phyloP scores from a whole-genome alignment of 30 jellyfish, hydroid and myxozoan species.

The Aurelia sp. region DNA sequence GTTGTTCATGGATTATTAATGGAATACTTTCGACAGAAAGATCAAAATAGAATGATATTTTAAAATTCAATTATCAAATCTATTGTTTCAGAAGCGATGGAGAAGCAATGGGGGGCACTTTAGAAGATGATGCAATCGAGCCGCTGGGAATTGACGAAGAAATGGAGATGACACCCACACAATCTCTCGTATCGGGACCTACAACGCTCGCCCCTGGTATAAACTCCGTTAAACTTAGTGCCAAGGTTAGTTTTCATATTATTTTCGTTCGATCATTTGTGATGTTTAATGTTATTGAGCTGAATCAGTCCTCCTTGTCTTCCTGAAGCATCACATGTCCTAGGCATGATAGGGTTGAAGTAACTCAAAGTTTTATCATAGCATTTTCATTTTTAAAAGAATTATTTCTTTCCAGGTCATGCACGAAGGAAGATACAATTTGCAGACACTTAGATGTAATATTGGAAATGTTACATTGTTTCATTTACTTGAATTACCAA shows the following conservation, averaged over 20 bases:
- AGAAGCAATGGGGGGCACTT: neutral
- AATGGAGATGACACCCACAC: conserved; percentile 43
- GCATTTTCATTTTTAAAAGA: no score
- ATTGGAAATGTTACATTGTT: conserved; percentile 62
- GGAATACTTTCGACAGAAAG: no score
- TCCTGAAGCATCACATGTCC: no score
- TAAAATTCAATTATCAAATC: no score
- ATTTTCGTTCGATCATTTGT: neutral
- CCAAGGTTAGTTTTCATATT: conserved; percentile 40
- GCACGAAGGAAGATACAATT: conserved; percentile 77
- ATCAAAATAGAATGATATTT: no score
- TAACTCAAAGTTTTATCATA: no score
- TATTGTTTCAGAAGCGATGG: no score
- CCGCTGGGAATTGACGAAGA: conserved; percentile 46
- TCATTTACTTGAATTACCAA: conserved; percentile 50
- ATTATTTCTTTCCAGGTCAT: conserved; percentile 48
- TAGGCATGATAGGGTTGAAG: no score
- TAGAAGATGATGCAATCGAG: neutral
- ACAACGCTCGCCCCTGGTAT: conserved; percentile 42
- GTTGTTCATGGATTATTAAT: no score
- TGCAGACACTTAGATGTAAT: conserved; percentile 61
- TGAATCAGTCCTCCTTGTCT: no score
- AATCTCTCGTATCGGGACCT: conserved; percentile 24
- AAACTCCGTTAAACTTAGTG: conserved; percentile 32
- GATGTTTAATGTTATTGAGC: no score